These are phyloP conservation scores for Ophraella communa DNA, from an alignment of 2,888 invertebrate species.

Conservation along the genomic window DNA sequence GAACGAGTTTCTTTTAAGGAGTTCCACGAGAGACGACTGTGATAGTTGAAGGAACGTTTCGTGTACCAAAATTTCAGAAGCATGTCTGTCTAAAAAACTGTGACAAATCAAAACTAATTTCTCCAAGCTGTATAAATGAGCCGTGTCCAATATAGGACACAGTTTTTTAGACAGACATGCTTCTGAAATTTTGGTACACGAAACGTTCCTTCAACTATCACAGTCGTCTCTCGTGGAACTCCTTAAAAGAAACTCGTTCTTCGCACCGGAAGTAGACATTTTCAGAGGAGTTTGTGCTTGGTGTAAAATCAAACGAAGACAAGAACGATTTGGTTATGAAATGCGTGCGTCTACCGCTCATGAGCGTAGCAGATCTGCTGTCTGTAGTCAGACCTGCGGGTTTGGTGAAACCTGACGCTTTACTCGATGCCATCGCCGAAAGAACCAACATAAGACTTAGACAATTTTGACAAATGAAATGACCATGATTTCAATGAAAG, in stretches of 20 bases:
- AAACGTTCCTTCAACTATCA: slow-evolving; percentile 83
- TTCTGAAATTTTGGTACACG: slow-evolving; percentile 80
- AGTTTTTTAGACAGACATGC: slow-evolving; percentile 92
- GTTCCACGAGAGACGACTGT: slow-evolving; percentile 81
- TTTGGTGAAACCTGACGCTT: slow-evolving; percentile 85
- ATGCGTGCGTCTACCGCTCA: slow-evolving; percentile 82
- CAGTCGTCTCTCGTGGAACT: slow-evolving; percentile 85
- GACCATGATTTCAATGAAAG: no score
- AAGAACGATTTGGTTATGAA: slow-evolving; percentile 60
- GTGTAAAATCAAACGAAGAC: slow-evolving; percentile 79
- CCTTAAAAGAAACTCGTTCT: slow-evolving; percentile 92
- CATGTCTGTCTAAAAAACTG: slow-evolving; percentile 89
- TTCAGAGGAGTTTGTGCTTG: slow-evolving; percentile 89
- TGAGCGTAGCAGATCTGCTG: slow-evolving; percentile 86
- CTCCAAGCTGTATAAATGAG: slow-evolving; percentile 74
- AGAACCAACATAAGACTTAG: slow-evolving; percentile 80
- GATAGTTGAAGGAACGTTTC: slow-evolving; percentile 86
- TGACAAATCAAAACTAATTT: slow-evolving; percentile 81
- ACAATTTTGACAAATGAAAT: no score
- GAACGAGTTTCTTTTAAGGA: slow-evolving; percentile 92
- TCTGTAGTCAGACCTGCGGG: slow-evolving; percentile 87
- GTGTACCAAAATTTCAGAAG: slow-evolving; percentile 81
- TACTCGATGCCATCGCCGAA: slow-evolving; percentile 93
- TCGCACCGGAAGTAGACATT: slow-evolving; percentile 94
- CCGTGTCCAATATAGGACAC: slow-evolving; percentile 93